Conservation (phyloP, 2,797 vertebrate genomes). For the Crypturellus tataupa region DNA sequence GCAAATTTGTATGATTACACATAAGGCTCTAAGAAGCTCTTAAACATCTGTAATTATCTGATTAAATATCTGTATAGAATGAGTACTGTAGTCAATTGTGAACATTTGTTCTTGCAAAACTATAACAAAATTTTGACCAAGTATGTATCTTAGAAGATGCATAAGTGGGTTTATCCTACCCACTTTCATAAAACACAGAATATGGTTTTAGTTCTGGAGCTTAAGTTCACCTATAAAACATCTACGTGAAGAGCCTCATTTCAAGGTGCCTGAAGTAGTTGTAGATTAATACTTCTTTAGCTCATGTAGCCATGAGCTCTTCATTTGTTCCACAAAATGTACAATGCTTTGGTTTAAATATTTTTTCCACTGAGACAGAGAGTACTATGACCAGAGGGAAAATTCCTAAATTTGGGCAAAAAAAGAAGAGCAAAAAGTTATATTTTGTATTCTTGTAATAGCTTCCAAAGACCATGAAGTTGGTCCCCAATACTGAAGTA, state of each 20-base stretch:
- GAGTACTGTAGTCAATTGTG: background rate
- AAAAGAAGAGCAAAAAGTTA: background rate
- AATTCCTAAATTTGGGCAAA: background rate
- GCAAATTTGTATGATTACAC: constrained; percentile 3
- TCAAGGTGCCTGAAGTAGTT: background rate
- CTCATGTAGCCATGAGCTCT: background rate
- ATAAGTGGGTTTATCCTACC: background rate
- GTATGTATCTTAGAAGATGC: background rate
- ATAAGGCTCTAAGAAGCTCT: background rate
- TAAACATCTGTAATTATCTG: background rate
- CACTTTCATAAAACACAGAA: background rate
- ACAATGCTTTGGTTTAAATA: background rate
- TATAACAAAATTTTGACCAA: background rate
- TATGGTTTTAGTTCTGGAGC: background rate
- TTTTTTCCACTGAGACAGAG: background rate
- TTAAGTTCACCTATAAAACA: background rate
- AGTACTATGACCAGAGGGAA: background rate
- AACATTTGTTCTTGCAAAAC: background rate
- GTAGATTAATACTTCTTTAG: background rate
- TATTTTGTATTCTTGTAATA: background rate
- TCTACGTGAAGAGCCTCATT: background rate
- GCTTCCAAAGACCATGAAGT: background rate
- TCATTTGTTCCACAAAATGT: constrained; percentile 3
- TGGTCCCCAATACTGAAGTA: background rate
- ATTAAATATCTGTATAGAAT: background rate